Evolutionary conservation across 1,140 invertebrate species (phyloP).

Genomic region (Pogonomyrmex barbatus): DNA sequence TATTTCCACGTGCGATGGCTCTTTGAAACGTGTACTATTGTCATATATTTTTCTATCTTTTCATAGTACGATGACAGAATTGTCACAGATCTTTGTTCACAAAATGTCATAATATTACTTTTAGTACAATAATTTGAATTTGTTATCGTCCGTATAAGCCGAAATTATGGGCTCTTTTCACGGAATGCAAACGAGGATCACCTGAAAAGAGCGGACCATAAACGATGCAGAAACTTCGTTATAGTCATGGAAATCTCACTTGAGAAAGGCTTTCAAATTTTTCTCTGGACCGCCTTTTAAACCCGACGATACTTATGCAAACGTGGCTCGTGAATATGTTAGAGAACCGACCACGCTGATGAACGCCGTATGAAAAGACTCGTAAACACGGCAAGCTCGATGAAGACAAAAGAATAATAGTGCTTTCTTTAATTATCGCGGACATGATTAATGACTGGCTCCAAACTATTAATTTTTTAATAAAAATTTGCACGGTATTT

Average conservation of each 20-base stretch:
- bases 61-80: not conserved
- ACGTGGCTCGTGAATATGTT: conserved; percentile 44
- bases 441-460: conserved; percentile 15
- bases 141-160: conserved; percentile 57
- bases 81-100: conserved; percentile 25
- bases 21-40: conserved; percentile 17
- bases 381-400: conserved; percentile 25
- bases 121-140: conserved; percentile 68
- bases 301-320: conserved; percentile 53
- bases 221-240: conserved; percentile 63
- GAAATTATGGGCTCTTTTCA: conserved; percentile 71
- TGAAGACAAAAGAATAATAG: conserved; percentile 40
- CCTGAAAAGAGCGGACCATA: conserved; percentile 59
- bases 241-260: conserved; percentile 71
- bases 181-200: conserved; percentile 67
- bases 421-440: conserved; percentile 27
- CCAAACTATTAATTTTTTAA: conserved; percentile 11
- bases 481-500: not conserved
- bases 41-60: conserved; percentile 50
- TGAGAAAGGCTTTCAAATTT: conserved; percentile 65
- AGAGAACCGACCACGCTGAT: conserved; percentile 41
- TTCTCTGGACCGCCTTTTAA: conserved; percentile 62
- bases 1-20: not conserved
- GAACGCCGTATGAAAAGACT: conserved; percentile 28
- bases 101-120: conserved; percentile 66